Evolutionary conservation across 1,140 invertebrate species (phyloP).

Genomic region (Lineus longissimus): DNA sequence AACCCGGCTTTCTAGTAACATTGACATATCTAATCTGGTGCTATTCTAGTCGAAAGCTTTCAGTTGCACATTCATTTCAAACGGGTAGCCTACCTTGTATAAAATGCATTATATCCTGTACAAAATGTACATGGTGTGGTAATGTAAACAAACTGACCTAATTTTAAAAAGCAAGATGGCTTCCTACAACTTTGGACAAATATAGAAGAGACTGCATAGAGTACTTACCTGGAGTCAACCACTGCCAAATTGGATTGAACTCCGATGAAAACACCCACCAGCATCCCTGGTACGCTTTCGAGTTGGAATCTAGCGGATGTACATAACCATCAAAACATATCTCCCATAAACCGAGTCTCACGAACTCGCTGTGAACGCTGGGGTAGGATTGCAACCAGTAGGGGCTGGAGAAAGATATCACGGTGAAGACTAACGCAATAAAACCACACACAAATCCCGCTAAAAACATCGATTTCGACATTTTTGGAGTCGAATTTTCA

Average conservation of each 20-base stretch:
- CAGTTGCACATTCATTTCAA: too few relatives aligned
- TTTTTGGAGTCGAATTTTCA: slow-evolving; percentile 5
- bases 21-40: too few relatives aligned
- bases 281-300: slow-evolving; percentile 85
- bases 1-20: too few relatives aligned
- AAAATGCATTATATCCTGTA: too few relatives aligned
- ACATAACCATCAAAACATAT: slow-evolving; percentile 91
- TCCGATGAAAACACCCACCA: slow-evolving; percentile 89
- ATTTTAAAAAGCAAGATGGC: too few relatives aligned
- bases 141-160: too few relatives aligned
- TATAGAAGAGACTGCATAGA: not conserved
- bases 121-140: too few relatives aligned
- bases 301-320: slow-evolving; percentile 87
- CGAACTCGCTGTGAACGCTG: slow-evolving; percentile 83
- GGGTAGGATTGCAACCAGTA: slow-evolving; percentile 95
- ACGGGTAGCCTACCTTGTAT: too few relatives aligned
- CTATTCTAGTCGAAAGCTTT: too few relatives aligned
- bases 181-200: too few relatives aligned
- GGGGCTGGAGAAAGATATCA: slow-evolving; percentile 86
- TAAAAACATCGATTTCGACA: slow-evolving; percentile 26
- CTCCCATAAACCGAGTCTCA: slow-evolving; percentile 94
- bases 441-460: slow-evolving; percentile 32
- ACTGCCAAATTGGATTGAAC: slow-evolving; percentile 86
- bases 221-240: slow-evolving; percentile 74
- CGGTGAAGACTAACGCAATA: slow-evolving; percentile 55